Evolutionary conservation across 2,888 invertebrate species (phyloP), one percentile per base, ranked within the genome.

Genomic region (Cheilosia vernalis): DNA sequence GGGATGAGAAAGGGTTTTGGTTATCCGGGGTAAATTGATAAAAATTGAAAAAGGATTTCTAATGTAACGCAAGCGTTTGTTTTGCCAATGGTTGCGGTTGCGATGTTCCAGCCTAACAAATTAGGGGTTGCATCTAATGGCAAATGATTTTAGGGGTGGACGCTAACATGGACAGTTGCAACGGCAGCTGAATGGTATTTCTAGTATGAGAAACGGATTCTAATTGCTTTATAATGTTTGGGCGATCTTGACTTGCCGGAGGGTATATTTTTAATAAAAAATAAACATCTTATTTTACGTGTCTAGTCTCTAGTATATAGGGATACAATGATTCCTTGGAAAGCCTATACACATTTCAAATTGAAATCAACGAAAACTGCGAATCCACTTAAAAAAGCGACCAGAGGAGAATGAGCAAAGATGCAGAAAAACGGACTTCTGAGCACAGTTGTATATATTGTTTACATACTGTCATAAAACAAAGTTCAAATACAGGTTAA

Each of bases 151-250:
- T 19, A 69, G 44, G 80, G 84, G 84, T 80, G 37, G 70, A 21
- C 33, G 21, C 33, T 19, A 44, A 15, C 33, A 30, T 42, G 24
- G 63, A 24, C 21, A 51, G 13, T 40, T 37, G 42, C 33, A 55
- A 21, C 55, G 58, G 67, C 85, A 85, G 85, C 81, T 85, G 85
- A 85, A 40, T 85, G 76, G 58, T 33, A 17, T 47, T 21, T 67
- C 19, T 42, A 51, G 42, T 19, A 69, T 15, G 47, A 53, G n/a
- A 74, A 79, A 84, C 66, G 76, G 70, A 67, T 72, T 76, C 70
- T 67, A 85, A 85, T 85, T 81, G 81, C 67, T 85, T 81, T 77
- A 80, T 85, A 85, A 85, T 85, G 76, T 81, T 79, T 84, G 74
- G 70, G 66, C 60, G 84, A 76, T 80, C 74, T 49, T 30, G 24